Base-by-base conservation (phyloP, 2,888 invertebrate genomes). In the Polietes domitor region DNA sequence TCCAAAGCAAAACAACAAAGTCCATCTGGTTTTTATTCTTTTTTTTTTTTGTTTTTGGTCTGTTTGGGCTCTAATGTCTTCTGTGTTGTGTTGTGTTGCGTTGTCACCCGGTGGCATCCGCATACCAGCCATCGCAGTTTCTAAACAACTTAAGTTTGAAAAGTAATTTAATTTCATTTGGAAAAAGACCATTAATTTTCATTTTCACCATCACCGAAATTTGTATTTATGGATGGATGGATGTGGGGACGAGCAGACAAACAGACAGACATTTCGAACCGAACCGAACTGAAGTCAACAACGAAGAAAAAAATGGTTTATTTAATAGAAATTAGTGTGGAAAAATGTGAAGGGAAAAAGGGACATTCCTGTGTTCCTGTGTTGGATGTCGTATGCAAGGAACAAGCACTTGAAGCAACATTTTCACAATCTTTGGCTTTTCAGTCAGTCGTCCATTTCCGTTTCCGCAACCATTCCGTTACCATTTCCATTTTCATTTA, bases 181-280 rank as follows among this genome's bases (percentile, higher is more conserved):
- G 43, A 68, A 21, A 74, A 83, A 65, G 53, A 28, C 77, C 80
- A 83, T 83, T 80, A 77, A 75, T 83, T 72, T 75, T 55, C 43
- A 77, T 83, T 83, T 74, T 50, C 10, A 70, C 76, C 55, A 47
- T 32, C 19, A 32, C 2, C 24, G 24, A 74, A 77, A 77, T 71
- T 63, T 61, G 21, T 74, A 82, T 77, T 77, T 77, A 82, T 77
- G 70, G 61, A 61, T 9, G 47, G 53, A 73, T 61, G 55, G 24
- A 2, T n/a, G 4, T n/a, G n/a, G n/a, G n/a, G n/a, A n/a, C n/a
- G n/a, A n/a, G n/a, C n/a, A n/a, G n/a, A n/a, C n/a, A n/a, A n/a
- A n/a, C n/a, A n/a, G n/a, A n/a, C n/a, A n/a, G 5, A 50, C 6
- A 12, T 26, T 53, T 58, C 58, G 15, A 58, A 47, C 47, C 32